A percentile compares a stretch with the other conserved stretches of the same genome.
Evolutionary conservation across 2,113 vertebrate genomes (phyloP).

Genomic region (Pao palembangensis): DNA sequence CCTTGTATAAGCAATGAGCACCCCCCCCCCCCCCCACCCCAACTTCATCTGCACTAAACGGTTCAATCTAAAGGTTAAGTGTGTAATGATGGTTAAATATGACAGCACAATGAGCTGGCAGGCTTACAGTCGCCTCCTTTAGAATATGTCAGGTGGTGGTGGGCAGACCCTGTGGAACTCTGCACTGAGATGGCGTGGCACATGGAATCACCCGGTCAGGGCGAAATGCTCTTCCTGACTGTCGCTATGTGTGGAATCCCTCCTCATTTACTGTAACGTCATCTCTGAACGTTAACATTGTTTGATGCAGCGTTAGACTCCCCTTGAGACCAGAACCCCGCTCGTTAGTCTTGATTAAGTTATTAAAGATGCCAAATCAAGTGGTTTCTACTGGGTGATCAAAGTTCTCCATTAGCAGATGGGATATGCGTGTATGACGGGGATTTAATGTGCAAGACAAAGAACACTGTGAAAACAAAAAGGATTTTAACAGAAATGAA

Average conservation of each 20-base stretch:
- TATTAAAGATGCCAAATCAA: slow-evolving; percentile 24
- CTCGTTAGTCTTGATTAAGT: slow-evolving; percentile 34
- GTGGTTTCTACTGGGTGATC: slow-evolving; percentile 19
- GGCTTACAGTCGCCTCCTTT: slow-evolving; percentile 59
- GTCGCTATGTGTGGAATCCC: slow-evolving; percentile 59
- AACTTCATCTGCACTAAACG: slow-evolving; percentile 40
- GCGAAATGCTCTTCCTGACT: slow-evolving; percentile 46
- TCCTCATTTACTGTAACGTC: slow-evolving; percentile 8
- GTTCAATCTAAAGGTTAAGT: slow-evolving; percentile 70
- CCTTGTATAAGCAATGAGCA: slow-evolving; percentile 53
- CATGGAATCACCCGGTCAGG: slow-evolving; percentile 63
- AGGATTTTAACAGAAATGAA: neutral
- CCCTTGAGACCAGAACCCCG: slow-evolving; percentile 2
- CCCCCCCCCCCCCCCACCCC: slow-evolving; percentile 9
- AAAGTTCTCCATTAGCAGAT: neutral
- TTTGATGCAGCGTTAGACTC: slow-evolving; percentile 15
- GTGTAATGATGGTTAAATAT: slow-evolving; percentile 67
- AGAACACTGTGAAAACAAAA: slow-evolving; percentile 3
- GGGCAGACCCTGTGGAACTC: slow-evolving; percentile 35
- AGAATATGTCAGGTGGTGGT: slow-evolving; percentile 53
- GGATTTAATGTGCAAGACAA: slow-evolving; percentile 2
- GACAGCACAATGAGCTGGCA: slow-evolving; percentile 59
- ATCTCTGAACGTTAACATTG: too few relatives aligned
- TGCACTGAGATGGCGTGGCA: slow-evolving; percentile 52
- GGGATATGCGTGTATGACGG: neutral